Conservation (phyloP, 2,113 vertebrate genomes). For the Urocynchramus pylzowi region DNA sequence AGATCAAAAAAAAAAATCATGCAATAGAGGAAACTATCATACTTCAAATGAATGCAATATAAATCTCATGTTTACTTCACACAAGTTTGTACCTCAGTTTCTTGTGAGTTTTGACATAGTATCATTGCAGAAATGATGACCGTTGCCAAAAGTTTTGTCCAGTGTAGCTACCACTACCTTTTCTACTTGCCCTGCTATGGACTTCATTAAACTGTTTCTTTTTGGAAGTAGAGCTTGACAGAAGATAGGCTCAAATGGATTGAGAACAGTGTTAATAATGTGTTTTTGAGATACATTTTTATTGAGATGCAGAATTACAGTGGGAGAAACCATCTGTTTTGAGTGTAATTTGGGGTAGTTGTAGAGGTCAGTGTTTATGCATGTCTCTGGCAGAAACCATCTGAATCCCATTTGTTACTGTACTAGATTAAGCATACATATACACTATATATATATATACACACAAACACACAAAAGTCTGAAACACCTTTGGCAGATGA, state of each 20-base stretch:
- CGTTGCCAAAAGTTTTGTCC: neutral
- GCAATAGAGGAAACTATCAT: neutral
- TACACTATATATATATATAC: neutral
- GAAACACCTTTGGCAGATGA: neutral
- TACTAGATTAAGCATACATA: neutral
- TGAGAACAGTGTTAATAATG: neutral
- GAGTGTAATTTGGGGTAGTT: neutral
- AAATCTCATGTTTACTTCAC: constrained; percentile 26
- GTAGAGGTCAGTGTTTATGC: neutral
- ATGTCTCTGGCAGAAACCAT: neutral
- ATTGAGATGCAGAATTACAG: neutral
- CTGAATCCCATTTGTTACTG: neutral
- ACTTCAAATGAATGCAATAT: neutral
- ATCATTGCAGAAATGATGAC: neutral
- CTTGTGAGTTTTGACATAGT: neutral
- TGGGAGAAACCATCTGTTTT: neutral
- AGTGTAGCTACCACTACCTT: neutral
- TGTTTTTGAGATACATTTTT: neutral
- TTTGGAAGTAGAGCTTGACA: neutral
- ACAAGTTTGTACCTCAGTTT: constrained; percentile 25
- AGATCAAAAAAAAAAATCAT: neutral
- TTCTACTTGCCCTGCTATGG: neutral
- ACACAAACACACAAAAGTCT: neutral
- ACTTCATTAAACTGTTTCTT: neutral
- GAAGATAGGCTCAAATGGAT: neutral